These are phyloP conservation scores for Phyllopteryx taeniolatus DNA, from an alignment of 2,113 vertebrate genomes.

Conservation along the genomic window DNA sequence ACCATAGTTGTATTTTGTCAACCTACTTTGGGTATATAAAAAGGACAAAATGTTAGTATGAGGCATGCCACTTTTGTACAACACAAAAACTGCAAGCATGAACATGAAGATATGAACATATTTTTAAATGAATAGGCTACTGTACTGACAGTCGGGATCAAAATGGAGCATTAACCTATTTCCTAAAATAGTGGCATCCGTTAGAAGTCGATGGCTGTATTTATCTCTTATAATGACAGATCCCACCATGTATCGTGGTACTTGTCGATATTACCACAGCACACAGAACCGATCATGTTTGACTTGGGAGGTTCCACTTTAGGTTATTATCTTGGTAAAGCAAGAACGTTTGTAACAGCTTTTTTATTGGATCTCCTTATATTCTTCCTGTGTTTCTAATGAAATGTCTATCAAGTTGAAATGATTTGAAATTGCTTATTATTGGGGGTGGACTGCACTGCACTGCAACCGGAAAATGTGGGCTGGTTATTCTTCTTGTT, in stretches of 20 bases:
- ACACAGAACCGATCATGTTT: not conserved
- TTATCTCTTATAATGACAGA: not conserved
- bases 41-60: not conserved
- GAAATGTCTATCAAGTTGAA: not conserved
- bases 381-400: not conserved
- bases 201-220: not conserved
- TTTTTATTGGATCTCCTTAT: not conserved
- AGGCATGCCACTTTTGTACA: not conserved
- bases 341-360: not conserved
- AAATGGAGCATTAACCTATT: not conserved
- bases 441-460: too few species aligned
- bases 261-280: not conserved
- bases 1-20: not conserved
- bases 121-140: not conserved
- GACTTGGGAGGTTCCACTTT: not conserved
- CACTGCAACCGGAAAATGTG: not conserved
- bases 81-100: not conserved
- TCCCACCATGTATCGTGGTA: not conserved
- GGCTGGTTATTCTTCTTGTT: conserved; percentile 1
- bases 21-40: not conserved
- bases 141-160: not conserved
- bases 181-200: not conserved
- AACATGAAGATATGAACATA: not conserved
- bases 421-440: not conserved
- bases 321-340: not conserved